phyloP scores from a whole-genome alignment of 2,888 invertebrate species.

The Incurvaria masculella region DNA sequence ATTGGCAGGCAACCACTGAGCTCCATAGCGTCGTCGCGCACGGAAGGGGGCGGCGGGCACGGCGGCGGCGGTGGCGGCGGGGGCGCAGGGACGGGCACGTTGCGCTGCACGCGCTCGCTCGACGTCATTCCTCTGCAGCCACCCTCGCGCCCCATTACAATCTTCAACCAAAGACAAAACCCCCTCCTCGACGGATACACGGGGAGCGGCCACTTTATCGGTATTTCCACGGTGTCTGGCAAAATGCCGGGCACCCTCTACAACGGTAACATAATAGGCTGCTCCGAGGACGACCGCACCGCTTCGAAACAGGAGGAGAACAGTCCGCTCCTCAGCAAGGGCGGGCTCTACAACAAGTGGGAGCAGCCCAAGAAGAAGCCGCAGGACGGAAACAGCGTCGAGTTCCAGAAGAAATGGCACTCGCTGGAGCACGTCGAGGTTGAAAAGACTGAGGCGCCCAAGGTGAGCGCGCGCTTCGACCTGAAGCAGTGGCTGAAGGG shows the following conservation, averaged over 20 bases:
- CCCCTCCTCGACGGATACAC: slow-evolving; percentile 21
- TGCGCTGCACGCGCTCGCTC: slow-evolving; percentile 32
- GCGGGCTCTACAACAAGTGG: slow-evolving; percentile 36
- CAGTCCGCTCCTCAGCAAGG: slow-evolving; percentile 48
- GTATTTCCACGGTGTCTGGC: slow-evolving; percentile 30
- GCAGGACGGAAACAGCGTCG: slow-evolving; percentile 42
- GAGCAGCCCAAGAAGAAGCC: slow-evolving; percentile 39
- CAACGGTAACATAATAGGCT: slow-evolving; percentile 43
- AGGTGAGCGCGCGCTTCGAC: slow-evolving; percentile 63
- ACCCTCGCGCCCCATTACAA: slow-evolving; percentile 33
- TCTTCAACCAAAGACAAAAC: slow-evolving; percentile 25
- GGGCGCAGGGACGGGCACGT: slow-evolving; percentile 20
- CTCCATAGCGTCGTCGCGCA: slow-evolving; percentile 64
- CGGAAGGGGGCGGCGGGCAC: slow-evolving; percentile 33
- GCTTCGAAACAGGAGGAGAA: slow-evolving; percentile 32
- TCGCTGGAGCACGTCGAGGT: slow-evolving; percentile 69
- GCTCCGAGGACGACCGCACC: slow-evolving; percentile 30
- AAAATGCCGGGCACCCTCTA: slow-evolving; percentile 25
- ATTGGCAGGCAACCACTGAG: slow-evolving; percentile 56
- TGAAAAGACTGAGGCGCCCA: slow-evolving; percentile 33
- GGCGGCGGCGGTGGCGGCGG: slow-evolving; percentile 11
- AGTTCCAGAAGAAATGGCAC: slow-evolving; percentile 70
- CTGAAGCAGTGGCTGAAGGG: slow-evolving; percentile 73
- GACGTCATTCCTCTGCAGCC: slow-evolving; percentile 24
- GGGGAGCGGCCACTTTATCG: slow-evolving; percentile 25